Percentiles rank a stretch among this genome's conserved stretches.
Conservation (phyloP, 2,113 vertebrate genomes). For the Ciconia boyciana region DNA sequence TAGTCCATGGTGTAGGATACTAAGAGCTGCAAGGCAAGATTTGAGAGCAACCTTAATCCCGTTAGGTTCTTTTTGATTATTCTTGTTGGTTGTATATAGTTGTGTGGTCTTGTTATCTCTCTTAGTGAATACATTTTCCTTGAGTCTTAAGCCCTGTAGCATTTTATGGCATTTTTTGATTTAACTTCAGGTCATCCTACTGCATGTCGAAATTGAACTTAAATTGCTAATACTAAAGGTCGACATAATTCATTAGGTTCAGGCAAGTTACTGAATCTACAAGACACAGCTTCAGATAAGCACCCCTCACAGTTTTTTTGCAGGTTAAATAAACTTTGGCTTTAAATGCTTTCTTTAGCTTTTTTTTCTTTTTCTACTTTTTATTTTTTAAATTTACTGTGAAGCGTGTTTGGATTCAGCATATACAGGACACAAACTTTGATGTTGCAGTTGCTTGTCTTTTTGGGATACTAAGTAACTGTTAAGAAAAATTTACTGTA, state of each 20-base stretch:
- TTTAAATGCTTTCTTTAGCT: not conserved
- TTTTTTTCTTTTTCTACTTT: not conserved
- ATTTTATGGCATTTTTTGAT: not conserved
- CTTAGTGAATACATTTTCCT: not conserved
- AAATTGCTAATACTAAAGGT: not conserved
- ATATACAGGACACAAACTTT: not conserved
- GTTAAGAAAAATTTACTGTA: not conserved
- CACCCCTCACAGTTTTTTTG: not conserved
- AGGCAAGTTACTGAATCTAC: not conserved
- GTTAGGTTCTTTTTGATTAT: rapidly evolving
- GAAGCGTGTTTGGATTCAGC: not conserved
- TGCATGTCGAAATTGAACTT: not conserved
- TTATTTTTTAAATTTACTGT: not conserved
- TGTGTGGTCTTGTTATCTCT: not conserved
- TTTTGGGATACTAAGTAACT: not conserved
- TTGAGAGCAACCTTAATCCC: not conserved
- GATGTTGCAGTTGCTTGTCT: not conserved
- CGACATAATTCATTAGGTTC: not conserved
- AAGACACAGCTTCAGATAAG: not conserved
- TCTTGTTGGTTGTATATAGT: not conserved
- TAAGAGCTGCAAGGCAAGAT: not conserved
- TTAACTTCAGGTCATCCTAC: not conserved
- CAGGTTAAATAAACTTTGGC: not conserved
- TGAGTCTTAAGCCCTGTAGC: not conserved
- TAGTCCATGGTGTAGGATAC: rapidly evolving